These are phyloP conservation scores for Ceratoteleas bidentatus DNA, from an alignment of 1,140 invertebrate species.

Conservation along the genomic window DNA sequence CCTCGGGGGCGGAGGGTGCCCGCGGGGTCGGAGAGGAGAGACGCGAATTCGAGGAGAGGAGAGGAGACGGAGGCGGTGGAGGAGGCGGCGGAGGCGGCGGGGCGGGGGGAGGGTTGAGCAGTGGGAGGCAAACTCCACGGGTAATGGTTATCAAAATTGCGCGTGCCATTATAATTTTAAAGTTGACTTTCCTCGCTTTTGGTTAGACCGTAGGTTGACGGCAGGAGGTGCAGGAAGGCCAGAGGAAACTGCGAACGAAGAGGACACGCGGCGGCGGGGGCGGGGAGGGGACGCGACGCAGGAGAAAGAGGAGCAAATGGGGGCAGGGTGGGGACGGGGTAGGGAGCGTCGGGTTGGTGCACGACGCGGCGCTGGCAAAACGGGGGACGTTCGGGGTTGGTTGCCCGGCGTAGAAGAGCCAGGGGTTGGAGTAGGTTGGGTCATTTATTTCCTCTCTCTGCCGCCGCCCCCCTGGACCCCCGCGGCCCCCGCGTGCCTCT, in stretches of 20 bases:
- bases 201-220: slow-evolving; percentile 70
- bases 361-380: slow-evolving; percentile 70
- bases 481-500: slow-evolving; percentile 26
- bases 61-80: no score
- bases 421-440: slow-evolving; percentile 75
- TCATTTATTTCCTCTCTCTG: slow-evolving; percentile 80
- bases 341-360: slow-evolving; percentile 69
- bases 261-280: slow-evolving; percentile 52
- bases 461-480: slow-evolving; percentile 30
- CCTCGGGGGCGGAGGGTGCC: no score
- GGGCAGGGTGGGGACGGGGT: slow-evolving; percentile 59
- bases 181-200: slow-evolving; percentile 80
- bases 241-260: slow-evolving; percentile 69
- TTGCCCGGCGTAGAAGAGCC: slow-evolving; percentile 72
- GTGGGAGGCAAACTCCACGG: slow-evolving; percentile 68
- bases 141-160: slow-evolving; percentile 81
- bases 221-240: slow-evolving; percentile 63
- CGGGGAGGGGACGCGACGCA: slow-evolving; percentile 28
- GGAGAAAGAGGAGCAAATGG: slow-evolving; percentile 67
- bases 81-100: slow-evolving; percentile 6
- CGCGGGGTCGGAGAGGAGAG: no score
- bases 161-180: slow-evolving; percentile 82
- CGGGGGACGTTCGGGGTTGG: slow-evolving; percentile 64
- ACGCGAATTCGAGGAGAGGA: no score
- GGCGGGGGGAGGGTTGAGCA: slow-evolving; percentile 19